Evolutionary conservation across 2,797 vertebrate genomes (phyloP), one percentile per base, ranked within the genome.

Genomic region (Muscicapa striata): DNA sequence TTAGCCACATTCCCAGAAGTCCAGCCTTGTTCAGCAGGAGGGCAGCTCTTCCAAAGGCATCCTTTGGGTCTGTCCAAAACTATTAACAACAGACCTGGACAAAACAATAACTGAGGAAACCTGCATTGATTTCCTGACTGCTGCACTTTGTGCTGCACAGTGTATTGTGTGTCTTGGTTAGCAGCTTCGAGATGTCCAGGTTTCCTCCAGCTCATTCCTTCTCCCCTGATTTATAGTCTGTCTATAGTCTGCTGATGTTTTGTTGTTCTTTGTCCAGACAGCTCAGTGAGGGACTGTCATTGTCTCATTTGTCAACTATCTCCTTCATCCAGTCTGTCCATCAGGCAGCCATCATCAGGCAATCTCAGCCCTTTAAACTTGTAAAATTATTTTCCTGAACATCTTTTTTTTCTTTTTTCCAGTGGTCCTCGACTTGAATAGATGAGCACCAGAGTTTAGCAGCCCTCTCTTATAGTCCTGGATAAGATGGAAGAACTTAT

Each of bases 401-500:
- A 32, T 30, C 2, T 67, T 23, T 45, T 67, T 43, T 40, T 27
- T 75, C 51, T 57, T 30, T 13, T 4, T 5, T 2, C 27, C 20
- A 48, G 8, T 41, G 43, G 23, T 49, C 30, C 6, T 90, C 20
- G 41, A n/a, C 19, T 76, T 90, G 45, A 57, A 57, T 27, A 73
- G 41, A 36, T 17, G 55, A 72, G 11, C 8, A 1, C 68, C 76
- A 49, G 36, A 64, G 43, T 73, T 92, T 48, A 62, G 38, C 55
- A 89, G 67, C 29, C 23, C 17, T 87, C 40, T 32, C 45, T 76
- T 67, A 57, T 30, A 63, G 57, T 58, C 63, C 59, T 41, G 54
- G 66, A 13, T 59, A 59, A 73, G 32, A 88, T 90, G 83, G 76
- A 84, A 93, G 79, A 76, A 72, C 86, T 94, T 78, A 89, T 86